phyloP scores from a whole-genome alignment of 2,888 invertebrate genomes.

The Latrodectus hesperus region DNA sequence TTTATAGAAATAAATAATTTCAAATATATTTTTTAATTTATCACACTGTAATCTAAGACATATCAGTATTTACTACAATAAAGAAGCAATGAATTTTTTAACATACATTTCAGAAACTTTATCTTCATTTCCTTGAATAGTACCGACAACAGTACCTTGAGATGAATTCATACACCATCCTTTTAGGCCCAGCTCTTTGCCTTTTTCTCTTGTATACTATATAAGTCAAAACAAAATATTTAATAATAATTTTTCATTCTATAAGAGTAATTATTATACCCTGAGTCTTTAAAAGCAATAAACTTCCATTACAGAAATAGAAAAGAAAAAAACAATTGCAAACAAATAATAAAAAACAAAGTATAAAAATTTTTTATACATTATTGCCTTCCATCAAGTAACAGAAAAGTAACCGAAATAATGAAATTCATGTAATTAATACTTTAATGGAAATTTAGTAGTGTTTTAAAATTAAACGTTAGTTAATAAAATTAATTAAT shows the following conservation, averaged over 20 bases:
- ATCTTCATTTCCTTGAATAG: slow-evolving; percentile 63
- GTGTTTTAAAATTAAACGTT: not conserved
- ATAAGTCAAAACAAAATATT: not conserved
- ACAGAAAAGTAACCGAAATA: not conserved
- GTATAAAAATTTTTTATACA: not conserved
- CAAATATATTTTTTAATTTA: no score
- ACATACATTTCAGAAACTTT: slow-evolving; percentile 59
- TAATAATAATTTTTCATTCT: not conserved
- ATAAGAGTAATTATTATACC: not conserved
- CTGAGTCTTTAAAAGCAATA: not conserved
- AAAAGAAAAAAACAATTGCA: not conserved
- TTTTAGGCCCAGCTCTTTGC: slow-evolving; percentile 54
- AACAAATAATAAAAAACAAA: not conserved
- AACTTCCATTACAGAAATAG: not conserved
- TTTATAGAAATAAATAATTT: no score
- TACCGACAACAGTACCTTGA: slow-evolving; percentile 68
- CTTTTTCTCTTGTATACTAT: slow-evolving; percentile 50
- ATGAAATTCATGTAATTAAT: not conserved
- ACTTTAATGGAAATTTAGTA: not conserved
- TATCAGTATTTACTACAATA: not conserved
- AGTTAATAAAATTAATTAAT: not conserved
- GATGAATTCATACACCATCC: slow-evolving; percentile 63
- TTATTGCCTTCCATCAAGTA: not conserved
- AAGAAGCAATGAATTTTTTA: not conserved
- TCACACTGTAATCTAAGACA: not conserved